These are phyloP conservation scores for Strigops habroptila DNA, from an alignment of 2,113 vertebrate genomes.

Conservation along the genomic window DNA sequence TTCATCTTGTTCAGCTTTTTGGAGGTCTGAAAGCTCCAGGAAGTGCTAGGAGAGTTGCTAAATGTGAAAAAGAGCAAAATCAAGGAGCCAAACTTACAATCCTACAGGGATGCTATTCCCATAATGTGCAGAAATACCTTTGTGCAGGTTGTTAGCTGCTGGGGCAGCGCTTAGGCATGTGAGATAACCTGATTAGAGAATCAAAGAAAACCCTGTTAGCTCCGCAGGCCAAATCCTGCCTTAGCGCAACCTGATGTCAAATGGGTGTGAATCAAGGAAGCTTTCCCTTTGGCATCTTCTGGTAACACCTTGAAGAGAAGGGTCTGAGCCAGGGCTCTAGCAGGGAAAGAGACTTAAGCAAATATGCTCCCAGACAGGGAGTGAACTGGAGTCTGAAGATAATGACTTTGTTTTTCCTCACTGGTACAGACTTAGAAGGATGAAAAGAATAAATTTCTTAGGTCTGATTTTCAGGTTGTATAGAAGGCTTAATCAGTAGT, in stretches of 20 bases:
- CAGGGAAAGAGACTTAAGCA: conserved; percentile 40
- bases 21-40: conserved; percentile 60
- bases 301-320: conserved; percentile 52
- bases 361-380: conserved; percentile 61
- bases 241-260: conserved; percentile 45
- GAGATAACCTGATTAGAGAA: conserved; percentile 58
- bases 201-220: conserved; percentile 39
- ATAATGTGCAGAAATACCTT: conserved; percentile 38
- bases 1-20: conserved; percentile 34
- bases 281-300: conserved; percentile 33
- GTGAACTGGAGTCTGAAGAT: conserved; percentile 46
- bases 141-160: conserved; percentile 47
- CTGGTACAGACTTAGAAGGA: conserved; percentile 12
- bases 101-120: conserved; percentile 8
- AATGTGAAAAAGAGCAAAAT: conserved; percentile 66
- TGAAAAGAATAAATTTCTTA: conserved; percentile 39
- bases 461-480: conserved; percentile 16
- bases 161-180: conserved; percentile 15
- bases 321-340: conserved; percentile 31
- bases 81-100: conserved; percentile 59
- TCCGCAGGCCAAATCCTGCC: conserved; percentile 45
- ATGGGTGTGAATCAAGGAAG: conserved; percentile 45
- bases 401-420: conserved; percentile 60
- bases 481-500: not conserved
- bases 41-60: conserved; percentile 57